Evolutionary conservation across 2,113 vertebrate genomes (phyloP).

Genomic region (Trochalopteron elliotii): DNA sequence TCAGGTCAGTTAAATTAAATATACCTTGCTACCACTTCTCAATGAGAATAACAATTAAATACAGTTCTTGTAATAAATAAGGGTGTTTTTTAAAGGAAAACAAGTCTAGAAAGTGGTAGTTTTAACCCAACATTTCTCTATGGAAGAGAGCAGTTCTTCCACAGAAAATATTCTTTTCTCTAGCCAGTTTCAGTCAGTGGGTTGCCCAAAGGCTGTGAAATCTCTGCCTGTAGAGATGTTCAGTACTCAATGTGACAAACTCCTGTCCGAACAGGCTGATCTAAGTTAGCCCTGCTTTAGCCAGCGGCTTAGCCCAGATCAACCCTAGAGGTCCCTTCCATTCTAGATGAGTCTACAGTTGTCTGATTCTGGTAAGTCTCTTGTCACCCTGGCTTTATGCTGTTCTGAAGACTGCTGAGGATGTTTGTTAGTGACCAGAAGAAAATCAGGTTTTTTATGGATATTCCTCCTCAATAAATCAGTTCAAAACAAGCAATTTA

Average conservation of each 20-base stretch:
- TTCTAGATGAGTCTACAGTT: background rate
- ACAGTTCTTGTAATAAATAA: background rate
- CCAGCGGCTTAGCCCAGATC: background rate
- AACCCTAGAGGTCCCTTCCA: background rate
- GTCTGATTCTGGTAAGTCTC: background rate
- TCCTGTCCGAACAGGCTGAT: background rate
- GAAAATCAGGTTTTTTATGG: background rate
- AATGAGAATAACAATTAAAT: background rate
- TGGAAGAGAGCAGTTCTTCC: background rate
- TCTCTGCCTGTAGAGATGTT: background rate
- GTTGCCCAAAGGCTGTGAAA: background rate
- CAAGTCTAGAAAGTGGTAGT: background rate
- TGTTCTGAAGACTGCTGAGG: background rate
- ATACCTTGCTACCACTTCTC: background rate
- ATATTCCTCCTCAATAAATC: background rate
- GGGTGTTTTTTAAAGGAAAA: background rate
- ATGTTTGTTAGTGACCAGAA: background rate
- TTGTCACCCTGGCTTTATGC: background rate
- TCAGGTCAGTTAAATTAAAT: background rate
- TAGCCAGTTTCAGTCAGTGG: background rate
- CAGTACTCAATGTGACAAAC: background rate
- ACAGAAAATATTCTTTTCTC: background rate
- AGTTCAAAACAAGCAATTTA: background rate
- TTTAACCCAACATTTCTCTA: background rate
- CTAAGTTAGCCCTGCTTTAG: background rate